Conservation (phyloP, 1,140 invertebrate species). For the Ceratina calcarata region DNA sequence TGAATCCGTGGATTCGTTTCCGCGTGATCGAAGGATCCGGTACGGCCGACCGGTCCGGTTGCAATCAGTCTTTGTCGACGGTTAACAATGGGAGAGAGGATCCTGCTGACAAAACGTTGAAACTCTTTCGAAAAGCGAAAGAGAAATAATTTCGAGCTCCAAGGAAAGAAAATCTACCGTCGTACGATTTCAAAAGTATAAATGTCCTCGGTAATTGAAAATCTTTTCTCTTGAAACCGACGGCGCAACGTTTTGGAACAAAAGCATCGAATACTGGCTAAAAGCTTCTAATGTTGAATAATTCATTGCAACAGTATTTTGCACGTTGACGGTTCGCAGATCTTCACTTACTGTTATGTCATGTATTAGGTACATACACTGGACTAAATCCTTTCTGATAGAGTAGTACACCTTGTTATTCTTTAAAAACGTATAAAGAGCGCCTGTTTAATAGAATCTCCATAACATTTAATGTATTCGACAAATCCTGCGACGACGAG, state of each 20-base stretch:
- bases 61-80: slow-evolving; percentile 48
- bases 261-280: background rate
- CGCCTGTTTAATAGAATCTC: no score
- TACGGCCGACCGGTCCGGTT: slow-evolving; percentile 8
- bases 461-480: no score
- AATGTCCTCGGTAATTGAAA: background rate
- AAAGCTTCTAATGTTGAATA: no score
- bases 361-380: no score
- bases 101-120: slow-evolving; percentile 37
- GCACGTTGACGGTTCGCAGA: no score
- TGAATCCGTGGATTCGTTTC: slow-evolving; percentile 27
- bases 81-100: slow-evolving; percentile 31
- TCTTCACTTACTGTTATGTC: no score
- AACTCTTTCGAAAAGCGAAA: slow-evolving; percentile 21
- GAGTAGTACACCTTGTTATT: no score
- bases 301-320: no score
- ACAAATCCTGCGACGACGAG: background rate
- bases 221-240: background rate
- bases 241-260: background rate
- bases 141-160: slow-evolving; percentile 12
- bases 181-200: slow-evolving; percentile 11
- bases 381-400: no score
- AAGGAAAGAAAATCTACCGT: background rate
- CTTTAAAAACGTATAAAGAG: no score
- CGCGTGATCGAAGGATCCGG: slow-evolving; percentile 37